These are phyloP conservation scores for Ips nitidus DNA, from an alignment of 1,140 invertebrate genomes.

Conservation along the genomic window DNA sequence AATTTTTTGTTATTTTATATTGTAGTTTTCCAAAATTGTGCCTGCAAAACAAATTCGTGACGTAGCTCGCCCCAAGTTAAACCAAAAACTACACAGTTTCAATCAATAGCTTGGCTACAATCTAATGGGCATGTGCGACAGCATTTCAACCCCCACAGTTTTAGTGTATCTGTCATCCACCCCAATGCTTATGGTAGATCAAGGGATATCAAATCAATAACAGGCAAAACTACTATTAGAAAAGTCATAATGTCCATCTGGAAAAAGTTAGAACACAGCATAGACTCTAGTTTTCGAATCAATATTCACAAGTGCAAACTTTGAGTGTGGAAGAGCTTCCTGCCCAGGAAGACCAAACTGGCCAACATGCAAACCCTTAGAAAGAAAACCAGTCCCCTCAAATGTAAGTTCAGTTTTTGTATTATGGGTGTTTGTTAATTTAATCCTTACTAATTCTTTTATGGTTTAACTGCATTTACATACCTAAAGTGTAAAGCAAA, in stretches of 20 bases:
- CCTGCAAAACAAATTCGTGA: too few species aligned
- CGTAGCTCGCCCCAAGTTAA: too few species aligned
- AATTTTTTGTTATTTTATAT: too few species aligned
- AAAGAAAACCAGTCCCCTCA: conserved; percentile 85
- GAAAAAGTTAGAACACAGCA: conserved; percentile 14
- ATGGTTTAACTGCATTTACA: not conserved
- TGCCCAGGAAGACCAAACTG: not conserved
- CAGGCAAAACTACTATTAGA: not conserved
- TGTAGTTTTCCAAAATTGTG: too few species aligned
- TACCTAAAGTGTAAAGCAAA: not conserved
- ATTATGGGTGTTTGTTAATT: not conserved
- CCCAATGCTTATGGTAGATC: conserved; percentile 25
- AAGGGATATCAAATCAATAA: conserved; percentile 28
- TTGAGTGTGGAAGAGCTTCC: conserved; percentile 11
- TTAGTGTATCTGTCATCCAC: conserved; percentile 21
- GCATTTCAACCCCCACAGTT: conserved; percentile 27
- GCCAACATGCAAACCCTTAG: conserved; percentile 78
- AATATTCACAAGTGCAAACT: conserved; percentile 10
- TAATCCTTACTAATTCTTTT: conserved; percentile 1
- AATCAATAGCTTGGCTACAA: not conserved
- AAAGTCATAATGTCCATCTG: conserved; percentile 19
- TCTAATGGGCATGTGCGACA: conserved; percentile 25
- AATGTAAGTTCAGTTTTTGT: conserved; percentile 69
- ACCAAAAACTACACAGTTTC: too few species aligned
- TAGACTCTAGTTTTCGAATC: conserved; percentile 11